Percentiles rank a stretch among this genome's conserved stretches.
These are phyloP conservation scores for Dromas ardeola DNA, from an alignment of 2,113 vertebrate species.

Conservation along the genomic window DNA sequence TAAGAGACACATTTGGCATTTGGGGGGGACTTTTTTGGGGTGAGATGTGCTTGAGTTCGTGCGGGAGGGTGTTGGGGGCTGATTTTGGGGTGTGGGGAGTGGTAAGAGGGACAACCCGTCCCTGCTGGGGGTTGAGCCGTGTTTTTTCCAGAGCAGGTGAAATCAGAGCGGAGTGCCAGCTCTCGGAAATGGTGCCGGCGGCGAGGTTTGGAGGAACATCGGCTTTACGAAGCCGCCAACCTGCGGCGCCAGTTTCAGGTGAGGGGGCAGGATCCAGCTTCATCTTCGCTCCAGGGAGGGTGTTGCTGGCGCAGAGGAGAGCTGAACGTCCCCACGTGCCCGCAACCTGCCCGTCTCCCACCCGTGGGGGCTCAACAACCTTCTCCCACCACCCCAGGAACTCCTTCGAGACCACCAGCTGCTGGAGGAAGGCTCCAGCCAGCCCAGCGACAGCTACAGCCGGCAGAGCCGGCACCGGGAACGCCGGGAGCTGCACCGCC, in stretches of 20 bases:
- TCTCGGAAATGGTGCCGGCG: conserved; percentile 89
- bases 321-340: rapidly evolving
- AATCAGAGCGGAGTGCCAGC: conserved; percentile 74
- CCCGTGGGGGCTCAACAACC: rapidly evolving
- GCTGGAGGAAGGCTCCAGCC: conserved; percentile 43
- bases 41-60: no score
- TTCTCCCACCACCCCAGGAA: conserved; percentile 27
- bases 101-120: rapidly evolving
- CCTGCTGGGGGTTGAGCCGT: no score
- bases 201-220: conserved; percentile 89
- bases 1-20: no score
- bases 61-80: no score
- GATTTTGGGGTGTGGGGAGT: not conserved
- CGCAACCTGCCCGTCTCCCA: rapidly evolving
- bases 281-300: no score
- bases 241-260: conserved; percentile 91
- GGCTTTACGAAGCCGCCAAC: conserved; percentile 91
- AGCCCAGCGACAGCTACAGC: conserved; percentile 17
- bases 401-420: conserved; percentile 83
- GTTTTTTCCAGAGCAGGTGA: conserved; percentile 73
- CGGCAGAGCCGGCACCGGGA: conserved; percentile 77
- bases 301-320: not conserved
- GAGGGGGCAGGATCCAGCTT: not conserved
- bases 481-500: conserved; percentile 78
- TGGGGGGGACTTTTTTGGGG: not conserved